Evolutionary conservation across 2,113 vertebrate species (phyloP).

Genomic region (Ceyx margarethae): DNA sequence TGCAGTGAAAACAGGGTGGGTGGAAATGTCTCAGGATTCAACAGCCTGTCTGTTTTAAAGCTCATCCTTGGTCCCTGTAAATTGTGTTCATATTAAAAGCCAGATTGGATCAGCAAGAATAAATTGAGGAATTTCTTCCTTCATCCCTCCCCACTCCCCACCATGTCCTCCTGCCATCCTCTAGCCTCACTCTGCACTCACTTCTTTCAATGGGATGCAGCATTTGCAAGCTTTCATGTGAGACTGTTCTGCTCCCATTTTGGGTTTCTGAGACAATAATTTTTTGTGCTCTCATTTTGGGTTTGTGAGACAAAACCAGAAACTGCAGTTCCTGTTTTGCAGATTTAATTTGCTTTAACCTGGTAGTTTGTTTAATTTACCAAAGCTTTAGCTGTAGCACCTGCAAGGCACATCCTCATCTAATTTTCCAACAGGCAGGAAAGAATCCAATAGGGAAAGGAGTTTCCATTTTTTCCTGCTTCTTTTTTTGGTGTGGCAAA

Average conservation of each 20-base stretch:
- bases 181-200: not conserved
- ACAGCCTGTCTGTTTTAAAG: conserved; percentile 45
- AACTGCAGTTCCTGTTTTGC: conserved; percentile 33
- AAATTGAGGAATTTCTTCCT: not conserved
- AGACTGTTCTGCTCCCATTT: conserved; percentile 7
- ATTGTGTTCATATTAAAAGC: not conserved
- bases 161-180: not conserved
- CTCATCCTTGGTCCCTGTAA: not conserved
- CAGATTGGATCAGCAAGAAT: not conserved
- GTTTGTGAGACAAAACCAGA: conserved; percentile 26
- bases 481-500: conserved; percentile 30
- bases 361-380: conserved; percentile 38
- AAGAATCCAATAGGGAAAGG: conserved; percentile 39
- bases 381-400: conserved; percentile 41
- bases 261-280: not conserved
- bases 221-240: conserved; percentile 1
- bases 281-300: conserved; percentile 20
- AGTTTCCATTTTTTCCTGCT: conserved; percentile 18
- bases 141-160: not conserved
- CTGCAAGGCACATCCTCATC: conserved; percentile 41
- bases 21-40: conserved; percentile 54
- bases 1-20: conserved; percentile 53
- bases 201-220: not conserved
- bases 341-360: conserved; percentile 40
- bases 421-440: conserved; percentile 23